Conservation (phyloP, 2,113 vertebrate species). For the Eulacestoma nigropectus region DNA sequence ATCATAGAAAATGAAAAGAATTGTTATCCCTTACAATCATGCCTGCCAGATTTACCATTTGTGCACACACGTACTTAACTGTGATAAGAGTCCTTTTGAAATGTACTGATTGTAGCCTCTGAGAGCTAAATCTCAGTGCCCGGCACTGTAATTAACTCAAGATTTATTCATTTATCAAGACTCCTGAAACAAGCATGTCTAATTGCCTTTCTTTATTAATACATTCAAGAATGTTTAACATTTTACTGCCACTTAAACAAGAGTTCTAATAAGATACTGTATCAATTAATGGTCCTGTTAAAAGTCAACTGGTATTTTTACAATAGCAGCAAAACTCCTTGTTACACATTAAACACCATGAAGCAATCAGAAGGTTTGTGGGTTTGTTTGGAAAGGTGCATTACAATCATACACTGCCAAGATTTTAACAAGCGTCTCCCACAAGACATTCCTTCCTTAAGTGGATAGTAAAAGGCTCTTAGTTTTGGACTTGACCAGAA, state of each 20-base stretch:
- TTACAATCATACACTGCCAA: neutral
- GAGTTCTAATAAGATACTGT: conserved; percentile 55
- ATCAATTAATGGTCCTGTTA: conserved; percentile 63
- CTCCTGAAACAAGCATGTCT: conserved; percentile 43
- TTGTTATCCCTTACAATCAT: neutral
- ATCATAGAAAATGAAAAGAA: neutral
- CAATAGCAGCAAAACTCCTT: conserved; percentile 6
- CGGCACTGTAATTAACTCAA: conserved; percentile 37
- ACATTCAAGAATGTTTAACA: conserved; percentile 52
- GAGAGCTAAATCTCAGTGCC: conserved; percentile 18
- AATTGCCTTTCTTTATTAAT: conserved; percentile 62
- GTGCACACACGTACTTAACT: neutral
- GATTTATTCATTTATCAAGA: conserved; percentile 63
- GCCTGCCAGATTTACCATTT: neutral
- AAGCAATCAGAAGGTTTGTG: neutral
- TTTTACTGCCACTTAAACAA: conserved; percentile 64
- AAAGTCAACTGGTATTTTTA: conserved; percentile 61
- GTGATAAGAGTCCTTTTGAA: neutral
- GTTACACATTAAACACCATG: neutral
- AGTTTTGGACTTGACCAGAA: neutral
- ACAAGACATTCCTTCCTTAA: neutral
- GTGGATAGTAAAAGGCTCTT: neutral
- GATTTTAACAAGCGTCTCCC: neutral
- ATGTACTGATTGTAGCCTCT: neutral
- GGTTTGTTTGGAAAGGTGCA: conserved; percentile 24